Conservation (phyloP, 2,113 vertebrate genomes). For the Oncorhynchus tshawytscha region DNA sequence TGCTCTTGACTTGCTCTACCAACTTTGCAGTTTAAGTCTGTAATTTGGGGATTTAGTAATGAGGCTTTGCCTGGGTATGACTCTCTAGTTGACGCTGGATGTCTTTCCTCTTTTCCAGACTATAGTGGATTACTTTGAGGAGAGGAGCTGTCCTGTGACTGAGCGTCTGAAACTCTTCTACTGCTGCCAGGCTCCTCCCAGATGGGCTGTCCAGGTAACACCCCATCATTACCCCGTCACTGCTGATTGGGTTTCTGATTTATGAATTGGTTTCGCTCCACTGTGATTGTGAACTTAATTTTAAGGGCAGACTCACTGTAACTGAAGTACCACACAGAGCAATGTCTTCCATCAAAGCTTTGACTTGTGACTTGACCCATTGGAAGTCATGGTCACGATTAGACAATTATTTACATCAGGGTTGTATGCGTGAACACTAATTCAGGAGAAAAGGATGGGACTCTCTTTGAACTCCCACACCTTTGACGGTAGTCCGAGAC, state of each 20-base stretch:
- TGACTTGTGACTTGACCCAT: too few species aligned
- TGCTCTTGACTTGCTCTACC: background rate
- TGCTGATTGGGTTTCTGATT: background rate
- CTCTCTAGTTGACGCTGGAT: background rate
- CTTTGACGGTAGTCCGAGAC: background rate
- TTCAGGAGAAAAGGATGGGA: background rate
- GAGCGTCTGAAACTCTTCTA: conserved; percentile 95
- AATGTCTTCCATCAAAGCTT: too few species aligned
- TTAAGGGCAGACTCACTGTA: background rate
- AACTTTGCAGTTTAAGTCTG: background rate
- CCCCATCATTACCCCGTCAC: background rate
- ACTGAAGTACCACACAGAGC: too few species aligned
- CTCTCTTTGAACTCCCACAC: background rate
- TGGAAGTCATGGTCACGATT: background rate
- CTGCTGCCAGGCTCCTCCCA: conserved; percentile 85
- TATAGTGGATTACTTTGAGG: conserved; percentile 88
- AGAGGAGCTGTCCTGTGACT: conserved; percentile 68
- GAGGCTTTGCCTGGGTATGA: background rate
- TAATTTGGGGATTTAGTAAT: background rate
- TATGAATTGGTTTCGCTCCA: background rate
- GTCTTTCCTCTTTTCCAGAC: conserved; percentile 51
- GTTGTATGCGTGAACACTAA: background rate
- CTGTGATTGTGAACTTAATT: background rate
- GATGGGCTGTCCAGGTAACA: conserved; percentile 86
- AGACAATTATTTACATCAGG: background rate